Percentiles rank a stretch among this genome's conserved stretches.
Evolutionary conservation across 2,888 invertebrate genomes (phyloP).

Genomic region (Andrena trimmerana): DNA sequence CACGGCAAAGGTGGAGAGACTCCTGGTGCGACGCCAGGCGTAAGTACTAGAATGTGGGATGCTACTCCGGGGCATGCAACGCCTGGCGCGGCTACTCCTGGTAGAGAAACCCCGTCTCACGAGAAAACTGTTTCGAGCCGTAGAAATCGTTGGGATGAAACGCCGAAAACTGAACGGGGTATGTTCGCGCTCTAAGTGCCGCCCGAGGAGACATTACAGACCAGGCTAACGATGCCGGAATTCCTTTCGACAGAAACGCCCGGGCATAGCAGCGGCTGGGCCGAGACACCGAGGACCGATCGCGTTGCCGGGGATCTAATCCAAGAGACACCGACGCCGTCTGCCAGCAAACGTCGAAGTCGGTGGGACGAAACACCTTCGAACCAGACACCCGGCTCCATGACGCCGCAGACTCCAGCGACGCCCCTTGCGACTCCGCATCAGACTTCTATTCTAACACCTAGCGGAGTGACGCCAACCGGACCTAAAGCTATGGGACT

Average conservation of each 20-base stretch:
- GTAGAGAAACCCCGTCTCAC: constrained; percentile 93
- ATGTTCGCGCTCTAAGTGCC: constrained; percentile 29
- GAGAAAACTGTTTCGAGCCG: constrained; percentile 90
- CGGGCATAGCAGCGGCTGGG: constrained; percentile 98
- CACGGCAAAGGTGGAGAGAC: constrained; percentile 93
- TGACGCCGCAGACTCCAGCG: constrained; percentile 92
- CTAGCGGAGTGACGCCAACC: constrained; percentile 90
- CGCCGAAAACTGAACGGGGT: constrained; percentile 98
- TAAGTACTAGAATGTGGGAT: constrained; percentile 97
- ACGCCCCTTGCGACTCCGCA: constrained; percentile 91
- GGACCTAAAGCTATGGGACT: constrained; percentile 99
- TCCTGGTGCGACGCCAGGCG: constrained; percentile 96
- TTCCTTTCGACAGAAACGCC: constrained; percentile 91
- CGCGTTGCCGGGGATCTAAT: constrained; percentile 92
- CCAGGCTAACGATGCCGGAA: not conserved
- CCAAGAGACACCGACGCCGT: constrained; percentile 97
- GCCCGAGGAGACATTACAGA: not conserved
- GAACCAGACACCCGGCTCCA: constrained; percentile 88
- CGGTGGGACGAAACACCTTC: constrained; percentile 99
- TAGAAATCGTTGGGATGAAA: constrained; percentile 99
- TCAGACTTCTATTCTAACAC: constrained; percentile 89
- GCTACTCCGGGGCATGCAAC: constrained; percentile 97
- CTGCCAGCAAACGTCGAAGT: constrained; percentile 97
- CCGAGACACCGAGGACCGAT: constrained; percentile 99
- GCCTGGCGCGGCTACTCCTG: constrained; percentile 93